These are phyloP conservation scores for Crematogaster levior DNA, from an alignment of 2,888 invertebrate species.

Conservation along the genomic window DNA sequence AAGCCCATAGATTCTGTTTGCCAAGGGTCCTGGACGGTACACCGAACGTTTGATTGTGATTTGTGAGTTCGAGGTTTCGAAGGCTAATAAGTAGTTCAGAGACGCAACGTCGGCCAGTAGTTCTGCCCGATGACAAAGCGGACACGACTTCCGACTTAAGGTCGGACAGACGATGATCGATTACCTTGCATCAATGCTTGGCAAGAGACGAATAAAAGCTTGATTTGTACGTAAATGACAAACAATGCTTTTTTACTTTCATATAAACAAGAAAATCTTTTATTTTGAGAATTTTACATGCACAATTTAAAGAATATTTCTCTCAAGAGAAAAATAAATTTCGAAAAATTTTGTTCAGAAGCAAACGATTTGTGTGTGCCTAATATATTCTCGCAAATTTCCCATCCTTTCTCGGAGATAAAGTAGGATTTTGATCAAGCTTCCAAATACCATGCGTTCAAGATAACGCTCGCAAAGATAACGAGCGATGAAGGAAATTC, in stretches of 20 bases:
- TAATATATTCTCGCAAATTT: not conserved
- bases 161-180: constrained; percentile 21
- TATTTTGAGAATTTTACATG: not conserved
- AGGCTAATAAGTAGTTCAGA: constrained; percentile 30
- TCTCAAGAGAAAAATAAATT: not conserved
- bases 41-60: constrained; percentile 18
- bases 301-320: not conserved
- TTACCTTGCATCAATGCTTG: not conserved
- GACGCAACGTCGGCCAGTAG: constrained; percentile 7
- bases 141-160: constrained; percentile 18
- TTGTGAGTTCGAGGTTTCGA: constrained; percentile 30
- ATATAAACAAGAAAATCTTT: not conserved
- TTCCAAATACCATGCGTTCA: not conserved
- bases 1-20: constrained; percentile 17
- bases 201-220: not conserved
- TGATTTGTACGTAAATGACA: not conserved
- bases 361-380: not conserved
- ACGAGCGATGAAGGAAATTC: constrained; percentile 7
- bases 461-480: not conserved
- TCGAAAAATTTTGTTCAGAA: not conserved
- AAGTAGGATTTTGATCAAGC: constrained; percentile 6
- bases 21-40: not conserved
- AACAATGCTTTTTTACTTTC: not conserved
- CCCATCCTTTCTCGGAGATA: not conserved
- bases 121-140: constrained; percentile 18